These are phyloP conservation scores for Napeogenes sylphis DNA, from an alignment of 2,888 invertebrate species.

Conservation along the genomic window DNA sequence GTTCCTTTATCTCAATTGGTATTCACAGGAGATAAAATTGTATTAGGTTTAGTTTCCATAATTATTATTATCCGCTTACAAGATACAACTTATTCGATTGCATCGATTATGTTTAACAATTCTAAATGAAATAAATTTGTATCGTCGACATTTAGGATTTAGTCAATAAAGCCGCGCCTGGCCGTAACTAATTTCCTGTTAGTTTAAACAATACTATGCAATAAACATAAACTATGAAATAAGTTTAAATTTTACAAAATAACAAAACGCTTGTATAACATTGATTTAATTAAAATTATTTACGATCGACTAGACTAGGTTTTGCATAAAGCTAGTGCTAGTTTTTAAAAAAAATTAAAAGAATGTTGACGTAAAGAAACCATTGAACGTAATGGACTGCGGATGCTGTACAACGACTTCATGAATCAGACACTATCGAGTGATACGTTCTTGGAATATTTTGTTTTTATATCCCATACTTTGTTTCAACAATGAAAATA, in stretches of 20 bases:
- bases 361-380: slow-evolving; percentile 37
- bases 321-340: slow-evolving; percentile 15
- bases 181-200: slow-evolving; percentile 22
- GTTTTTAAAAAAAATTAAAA: slow-evolving; percentile 27
- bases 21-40: slow-evolving; percentile 18
- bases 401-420: slow-evolving; percentile 42
- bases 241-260: slow-evolving; percentile 11
- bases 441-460: slow-evolving; percentile 34
- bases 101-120: slow-evolving; percentile 25
- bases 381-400: slow-evolving; percentile 52
- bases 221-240: slow-evolving; percentile 12
- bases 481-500: not conserved
- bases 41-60: slow-evolving; percentile 23
- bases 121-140: slow-evolving; percentile 20
- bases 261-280: not conserved
- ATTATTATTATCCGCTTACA: slow-evolving; percentile 25
- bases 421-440: slow-evolving; percentile 31
- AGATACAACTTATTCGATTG: slow-evolving; percentile 26
- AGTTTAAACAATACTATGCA: slow-evolving; percentile 17
- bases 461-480: slow-evolving; percentile 11
- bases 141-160: slow-evolving; percentile 18
- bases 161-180: slow-evolving; percentile 20
- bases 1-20: slow-evolving; percentile 20
- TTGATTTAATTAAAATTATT: not conserved
- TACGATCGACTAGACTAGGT: not conserved